Base-by-base conservation (phyloP, 2,113 vertebrate species). In the Epinephelus lanceolatus region DNA sequence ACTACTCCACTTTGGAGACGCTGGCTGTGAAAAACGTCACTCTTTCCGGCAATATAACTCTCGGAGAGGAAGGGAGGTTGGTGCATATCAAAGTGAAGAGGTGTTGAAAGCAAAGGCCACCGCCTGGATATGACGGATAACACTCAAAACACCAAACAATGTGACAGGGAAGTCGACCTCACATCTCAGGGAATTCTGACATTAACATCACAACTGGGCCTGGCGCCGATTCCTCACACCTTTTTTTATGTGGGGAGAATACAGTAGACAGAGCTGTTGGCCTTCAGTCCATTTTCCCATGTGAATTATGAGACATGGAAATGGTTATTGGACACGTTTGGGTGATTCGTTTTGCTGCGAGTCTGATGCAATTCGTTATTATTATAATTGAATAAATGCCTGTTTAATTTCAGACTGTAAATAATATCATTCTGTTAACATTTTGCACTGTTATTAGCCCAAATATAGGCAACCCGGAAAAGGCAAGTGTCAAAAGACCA, bases 61-160 rank as follows among this genome's bases (percentile, higher is more conserved):
- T 90, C 71, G 84, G 93, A 96, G 94, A 97, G 96, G 95, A 97
- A 96, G 93, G 94, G 94, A 92, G 90, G 70, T 79, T 93, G 86
- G 81, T 96, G 97, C 97, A 98, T 97, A 97, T 98, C 97, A 99
- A 98, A 98, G 96, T 92, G 61, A 67, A 93, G 88, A 96, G 94
- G 96, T 97, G 96, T 96, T 96, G 93, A 96, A 87, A 89, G 87
- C 96, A 94, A 90, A 91, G 90, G 95, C 94, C 94, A 87, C 94
- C 93, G 93, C 94, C 94, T 96, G 95, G 94, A 95, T 96, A 96
- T 97, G 95, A 97, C 94, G 96, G 95, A 96, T 95, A 95, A 94
- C 93, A 91, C 94, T 93, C 93, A 93, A 94, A 94, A 92, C 94
- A 92, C 78, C 85, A 93, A 95, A 97, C 96, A 96, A 96, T 94